A percentile compares a stretch with the other conserved stretches of the same genome.
Conservation (phyloP, 2,888 invertebrate genomes). For the Athalia cordata region DNA sequence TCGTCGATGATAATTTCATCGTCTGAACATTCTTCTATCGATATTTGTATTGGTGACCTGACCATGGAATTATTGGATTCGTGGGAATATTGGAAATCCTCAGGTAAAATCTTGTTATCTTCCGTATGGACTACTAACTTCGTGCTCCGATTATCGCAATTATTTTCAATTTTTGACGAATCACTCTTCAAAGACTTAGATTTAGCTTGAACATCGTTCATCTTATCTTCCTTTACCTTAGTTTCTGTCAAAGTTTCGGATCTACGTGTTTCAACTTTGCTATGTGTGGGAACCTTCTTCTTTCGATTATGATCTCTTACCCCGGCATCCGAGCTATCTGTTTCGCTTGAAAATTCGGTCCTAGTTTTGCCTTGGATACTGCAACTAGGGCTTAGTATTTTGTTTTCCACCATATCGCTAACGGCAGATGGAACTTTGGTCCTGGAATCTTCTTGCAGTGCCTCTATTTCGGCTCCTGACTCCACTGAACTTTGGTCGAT, state of each 20-base stretch:
- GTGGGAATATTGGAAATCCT: slow-evolving; percentile 47
- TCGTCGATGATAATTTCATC: slow-evolving; percentile 57
- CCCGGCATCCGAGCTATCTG: slow-evolving; percentile 53
- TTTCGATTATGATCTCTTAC: slow-evolving; percentile 35
- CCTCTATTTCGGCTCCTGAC: slow-evolving; percentile 64
- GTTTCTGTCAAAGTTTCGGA: neutral
- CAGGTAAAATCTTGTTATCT: slow-evolving; percentile 47
- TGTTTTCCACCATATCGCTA: slow-evolving; percentile 33
- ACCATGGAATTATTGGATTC: slow-evolving; percentile 66
- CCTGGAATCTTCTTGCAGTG: slow-evolving; percentile 48
- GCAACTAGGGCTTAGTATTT: slow-evolving; percentile 4
- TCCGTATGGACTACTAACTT: slow-evolving; percentile 35
- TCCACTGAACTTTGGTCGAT: slow-evolving; percentile 70
- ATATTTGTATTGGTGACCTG: slow-evolving; percentile 71
- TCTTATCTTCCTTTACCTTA: neutral
- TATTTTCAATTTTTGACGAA: neutral
- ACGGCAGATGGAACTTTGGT: slow-evolving; percentile 44
- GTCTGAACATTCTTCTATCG: slow-evolving; percentile 72
- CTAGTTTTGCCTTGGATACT: slow-evolving; percentile 46
- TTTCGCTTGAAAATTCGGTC: slow-evolving; percentile 52
- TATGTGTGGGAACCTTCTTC: slow-evolving; percentile 6
- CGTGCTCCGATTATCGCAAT: neutral
- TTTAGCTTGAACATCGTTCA: neutral
- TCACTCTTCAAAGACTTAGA: neutral
- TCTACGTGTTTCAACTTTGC: neutral